Conservation (phyloP, 2,888 invertebrate species). For the Luperina testacea region DNA sequence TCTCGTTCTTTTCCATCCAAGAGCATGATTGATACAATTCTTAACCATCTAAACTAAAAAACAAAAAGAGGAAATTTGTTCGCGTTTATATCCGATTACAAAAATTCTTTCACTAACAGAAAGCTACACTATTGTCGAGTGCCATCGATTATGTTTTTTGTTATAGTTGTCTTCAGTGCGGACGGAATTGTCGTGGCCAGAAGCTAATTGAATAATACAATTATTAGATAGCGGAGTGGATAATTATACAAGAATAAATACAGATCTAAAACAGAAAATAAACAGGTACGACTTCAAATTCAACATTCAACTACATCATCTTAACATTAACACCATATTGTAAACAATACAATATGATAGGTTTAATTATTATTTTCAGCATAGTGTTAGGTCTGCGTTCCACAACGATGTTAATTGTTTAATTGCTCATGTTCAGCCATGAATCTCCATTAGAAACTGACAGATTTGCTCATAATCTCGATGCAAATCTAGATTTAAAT, state of each 20-base stretch:
- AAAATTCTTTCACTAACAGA: not conserved
- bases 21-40: too few species aligned
- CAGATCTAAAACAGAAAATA: not conserved
- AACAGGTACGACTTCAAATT: not conserved
- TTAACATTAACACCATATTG: not conserved
- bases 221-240: not conserved
- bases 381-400: not conserved
- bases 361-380: not conserved
- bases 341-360: not conserved
- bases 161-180: not conserved
- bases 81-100: not conserved
- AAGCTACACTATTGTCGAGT: not conserved
- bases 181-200: not conserved
- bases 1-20: not conserved
- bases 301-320: not conserved
- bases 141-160: not conserved
- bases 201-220: not conserved
- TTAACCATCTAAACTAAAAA: not conserved
- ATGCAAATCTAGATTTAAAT: conserved; percentile 14
- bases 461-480: conserved; percentile 23
- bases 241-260: not conserved
- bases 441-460: conserved; percentile 23
- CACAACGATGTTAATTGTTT: not conserved
- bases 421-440: conserved; percentile 3
- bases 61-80: too few species aligned